Evolutionary conservation across 2,113 vertebrate genomes (phyloP).

Genomic region (Hipposideros armiger): DNA sequence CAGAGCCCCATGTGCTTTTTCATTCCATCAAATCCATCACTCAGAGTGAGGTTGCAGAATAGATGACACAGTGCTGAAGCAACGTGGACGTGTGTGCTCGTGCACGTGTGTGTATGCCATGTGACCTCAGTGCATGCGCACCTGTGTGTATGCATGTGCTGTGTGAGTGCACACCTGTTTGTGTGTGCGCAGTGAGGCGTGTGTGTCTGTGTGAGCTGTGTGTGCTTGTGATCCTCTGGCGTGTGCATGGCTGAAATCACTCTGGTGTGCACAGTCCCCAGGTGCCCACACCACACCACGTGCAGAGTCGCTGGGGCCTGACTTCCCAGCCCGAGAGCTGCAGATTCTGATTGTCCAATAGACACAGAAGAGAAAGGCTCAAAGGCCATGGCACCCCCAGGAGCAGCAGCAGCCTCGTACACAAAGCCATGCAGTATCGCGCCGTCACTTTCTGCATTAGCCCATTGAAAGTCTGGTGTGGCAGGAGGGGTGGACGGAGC

Average conservation of each 20-base stretch:
- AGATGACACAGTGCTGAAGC: not conserved
- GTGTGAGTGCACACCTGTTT: not conserved
- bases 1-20: not conserved
- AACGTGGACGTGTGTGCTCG: not conserved
- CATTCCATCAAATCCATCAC: not conserved
- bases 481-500: accelerated
- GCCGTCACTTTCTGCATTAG: accelerated
- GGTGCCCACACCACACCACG: accelerated
- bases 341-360: accelerated
- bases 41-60: not conserved
- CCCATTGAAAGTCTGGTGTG: not conserved
- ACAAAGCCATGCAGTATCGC: accelerated
- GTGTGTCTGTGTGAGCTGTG: accelerated
- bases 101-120: no score
- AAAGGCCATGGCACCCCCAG: not conserved
- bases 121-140: not conserved
- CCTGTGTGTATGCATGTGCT: no score
- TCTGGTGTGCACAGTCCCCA: no score
- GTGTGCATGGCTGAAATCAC: not conserved
- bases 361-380: not conserved
- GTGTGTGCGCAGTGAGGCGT: not conserved
- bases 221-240: not conserved
- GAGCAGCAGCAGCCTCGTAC: no score
- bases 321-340: not conserved
- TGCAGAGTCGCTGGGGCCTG: not conserved